phyloP scores from a whole-genome alignment of 1,140 invertebrate genomes.

The Gonioctena quinquepunctata region DNA sequence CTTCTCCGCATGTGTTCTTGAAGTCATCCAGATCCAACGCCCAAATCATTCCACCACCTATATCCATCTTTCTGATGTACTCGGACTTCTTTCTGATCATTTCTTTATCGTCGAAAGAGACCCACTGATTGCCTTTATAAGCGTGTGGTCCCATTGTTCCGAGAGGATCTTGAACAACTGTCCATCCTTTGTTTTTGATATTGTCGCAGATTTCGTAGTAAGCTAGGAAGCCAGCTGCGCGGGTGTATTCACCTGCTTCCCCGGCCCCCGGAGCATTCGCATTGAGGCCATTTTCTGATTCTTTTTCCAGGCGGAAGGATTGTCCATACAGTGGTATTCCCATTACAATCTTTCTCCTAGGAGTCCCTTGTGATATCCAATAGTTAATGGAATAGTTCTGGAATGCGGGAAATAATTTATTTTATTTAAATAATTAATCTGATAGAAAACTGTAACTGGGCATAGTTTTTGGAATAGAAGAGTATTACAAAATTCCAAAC shows the following conservation, averaged over 20 bases:
- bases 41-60: conserved; percentile 91
- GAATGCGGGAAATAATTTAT: no score
- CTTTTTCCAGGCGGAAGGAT: conserved; percentile 70
- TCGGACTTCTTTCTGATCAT: conserved; percentile 80
- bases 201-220: conserved; percentile 90
- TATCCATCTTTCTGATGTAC: conserved; percentile 72
- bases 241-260: conserved; percentile 78
- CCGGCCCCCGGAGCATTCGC: conserved; percentile 75
- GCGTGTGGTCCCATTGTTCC: conserved; percentile 84
- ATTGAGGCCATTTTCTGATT: conserved; percentile 69
- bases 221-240: conserved; percentile 81
- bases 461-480: no score
- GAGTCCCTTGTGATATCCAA: conserved; percentile 83
- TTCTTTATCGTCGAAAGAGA: conserved; percentile 81
- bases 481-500: no score
- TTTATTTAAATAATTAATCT: no score
- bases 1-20: conserved; percentile 72
- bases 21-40: conserved; percentile 88
- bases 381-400: conserved; percentile 86
- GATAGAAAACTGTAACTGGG: no score
- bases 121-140: conserved; percentile 85
- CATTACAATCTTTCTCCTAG: conserved; percentile 79
- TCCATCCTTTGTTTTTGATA: conserved; percentile 77
- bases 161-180: conserved; percentile 73
- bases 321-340: conserved; percentile 92